Percentiles rank a stretch among this genome's conserved stretches.
phyloP scores from a whole-genome alignment of 2,797 vertebrate genomes.

The Gallinago nigripennis region DNA sequence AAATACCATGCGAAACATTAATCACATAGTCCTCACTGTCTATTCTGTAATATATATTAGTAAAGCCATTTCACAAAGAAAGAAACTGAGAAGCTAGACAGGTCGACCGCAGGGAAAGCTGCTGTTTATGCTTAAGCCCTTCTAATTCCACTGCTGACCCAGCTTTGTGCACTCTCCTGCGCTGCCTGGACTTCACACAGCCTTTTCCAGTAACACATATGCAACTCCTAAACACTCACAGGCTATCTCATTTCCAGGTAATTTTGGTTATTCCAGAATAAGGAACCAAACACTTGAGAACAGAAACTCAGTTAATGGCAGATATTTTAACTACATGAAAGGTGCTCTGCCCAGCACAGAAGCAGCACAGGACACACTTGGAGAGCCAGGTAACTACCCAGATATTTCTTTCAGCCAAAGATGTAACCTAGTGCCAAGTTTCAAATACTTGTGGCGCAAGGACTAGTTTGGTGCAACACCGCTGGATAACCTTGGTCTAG shows the following conservation, averaged over 20 bases:
- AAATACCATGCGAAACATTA: neutral
- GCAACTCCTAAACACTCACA: neutral
- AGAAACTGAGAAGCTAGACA: neutral
- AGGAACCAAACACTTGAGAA: neutral
- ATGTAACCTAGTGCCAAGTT: neutral
- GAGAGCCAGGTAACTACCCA: neutral
- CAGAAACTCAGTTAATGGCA: neutral
- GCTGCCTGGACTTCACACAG: neutral
- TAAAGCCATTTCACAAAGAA: neutral
- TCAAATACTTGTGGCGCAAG: neutral
- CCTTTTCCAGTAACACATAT: neutral
- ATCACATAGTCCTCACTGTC: conserved; percentile 17
- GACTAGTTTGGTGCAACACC: neutral
- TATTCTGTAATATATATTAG: neutral
- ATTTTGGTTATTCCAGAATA: neutral
- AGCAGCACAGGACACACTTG: neutral
- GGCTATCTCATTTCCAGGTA: neutral
- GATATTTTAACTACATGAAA: neutral
- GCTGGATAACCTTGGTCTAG: neutral
- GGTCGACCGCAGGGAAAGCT: neutral
- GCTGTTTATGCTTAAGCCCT: neutral
- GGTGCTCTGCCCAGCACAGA: neutral
- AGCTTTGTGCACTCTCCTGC: neutral
- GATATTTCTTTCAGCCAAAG: neutral
- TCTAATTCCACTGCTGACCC: neutral